Percentiles rank a stretch among this genome's conserved stretches.
Evolutionary conservation across 2,888 invertebrate genomes (phyloP).

Genomic region (Uropetala carovei): DNA sequence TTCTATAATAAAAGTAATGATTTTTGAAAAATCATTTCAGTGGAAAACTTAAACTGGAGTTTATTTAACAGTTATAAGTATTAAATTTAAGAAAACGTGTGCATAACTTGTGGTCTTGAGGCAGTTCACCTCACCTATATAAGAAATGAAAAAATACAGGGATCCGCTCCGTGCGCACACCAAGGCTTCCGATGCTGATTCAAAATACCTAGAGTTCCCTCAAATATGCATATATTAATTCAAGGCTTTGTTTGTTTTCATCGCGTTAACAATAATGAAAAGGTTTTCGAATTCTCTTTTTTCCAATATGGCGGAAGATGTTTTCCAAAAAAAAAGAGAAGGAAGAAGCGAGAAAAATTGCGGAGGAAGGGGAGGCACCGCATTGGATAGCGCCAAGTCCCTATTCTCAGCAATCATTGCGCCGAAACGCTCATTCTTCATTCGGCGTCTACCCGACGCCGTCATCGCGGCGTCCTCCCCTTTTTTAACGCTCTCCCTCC

Average conservation of each 20-base stretch:
- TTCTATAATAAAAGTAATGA: no score
- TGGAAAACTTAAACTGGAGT: no score
- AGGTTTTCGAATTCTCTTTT: neutral
- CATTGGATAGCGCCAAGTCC: constrained; percentile 62
- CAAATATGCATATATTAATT: constrained; percentile 56
- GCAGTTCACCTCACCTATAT: no score
- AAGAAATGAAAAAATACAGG: no score
- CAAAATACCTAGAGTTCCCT: constrained; percentile 27
- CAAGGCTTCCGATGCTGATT: constrained; percentile 28
- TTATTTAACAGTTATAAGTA: no score
- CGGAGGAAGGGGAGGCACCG: neutral
- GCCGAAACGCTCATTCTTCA: constrained; percentile 55
- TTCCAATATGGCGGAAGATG: neutral
- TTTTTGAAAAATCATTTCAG: no score
- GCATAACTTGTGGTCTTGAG: no score
- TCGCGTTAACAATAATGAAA: constrained; percentile 47
- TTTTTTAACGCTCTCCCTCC: neutral
- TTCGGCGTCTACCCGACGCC: constrained; percentile 49
- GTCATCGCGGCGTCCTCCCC: constrained; percentile 33
- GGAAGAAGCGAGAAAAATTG: neutral
- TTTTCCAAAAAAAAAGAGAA: neutral
- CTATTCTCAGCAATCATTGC: constrained; percentile 61
- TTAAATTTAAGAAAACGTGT: no score
- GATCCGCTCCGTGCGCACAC: neutral
- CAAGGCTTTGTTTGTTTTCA: constrained; percentile 50